Evolutionary conservation across 2,888 invertebrate species (phyloP), one percentile per base, ranked within the genome.

Genomic region (Scaptodrosophila latifasciaeformis): DNA sequence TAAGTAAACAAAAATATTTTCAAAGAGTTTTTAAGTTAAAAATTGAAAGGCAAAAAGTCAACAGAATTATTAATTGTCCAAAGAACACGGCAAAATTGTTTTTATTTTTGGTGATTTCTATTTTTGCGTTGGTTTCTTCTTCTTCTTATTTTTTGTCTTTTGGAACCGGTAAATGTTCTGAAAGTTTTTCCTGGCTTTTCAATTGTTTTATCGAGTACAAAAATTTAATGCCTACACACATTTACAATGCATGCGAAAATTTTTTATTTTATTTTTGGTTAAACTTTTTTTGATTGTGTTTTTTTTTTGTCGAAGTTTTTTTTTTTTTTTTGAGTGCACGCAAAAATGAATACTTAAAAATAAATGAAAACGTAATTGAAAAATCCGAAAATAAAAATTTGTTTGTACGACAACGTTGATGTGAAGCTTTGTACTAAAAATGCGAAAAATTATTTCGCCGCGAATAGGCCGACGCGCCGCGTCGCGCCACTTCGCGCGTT

Each of bases 351-450:
- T 77, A 82, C 81, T 81, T 81, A 81, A 70, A 83, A 83, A 77
- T 81, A 81, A 83, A 82, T 81, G 82, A 82, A 82, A 82, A 82
- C 83, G 82, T 83, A 82, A 82, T 82, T 82, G 82, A 83, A 80
- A 80, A 80, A 81, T 80, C 81, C 80, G 80, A 80, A 80, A 80
- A 80, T 80, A 80, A 80, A 80, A 80, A 80, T 82, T 76, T 79
- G 79, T 82, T 83, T 82, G 82, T 82, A 82, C 82, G 82, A 82
- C 82, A 77, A 82, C 82, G 82, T 83, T 82, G 82, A 82, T 82
- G 82, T 82, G 82, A 82, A 82, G 83, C 80, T 82, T 82, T 82
- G 82, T 82, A 82, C 82, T 82, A 82, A 80, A 82, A 80, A 82
- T 82, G 77, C 78, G 83, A 82, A 82, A 82, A 83, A 82, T 81